Evolutionary conservation across 1,140 invertebrate species (phyloP).

Genomic region (Choristoneura fumiferana): DNA sequence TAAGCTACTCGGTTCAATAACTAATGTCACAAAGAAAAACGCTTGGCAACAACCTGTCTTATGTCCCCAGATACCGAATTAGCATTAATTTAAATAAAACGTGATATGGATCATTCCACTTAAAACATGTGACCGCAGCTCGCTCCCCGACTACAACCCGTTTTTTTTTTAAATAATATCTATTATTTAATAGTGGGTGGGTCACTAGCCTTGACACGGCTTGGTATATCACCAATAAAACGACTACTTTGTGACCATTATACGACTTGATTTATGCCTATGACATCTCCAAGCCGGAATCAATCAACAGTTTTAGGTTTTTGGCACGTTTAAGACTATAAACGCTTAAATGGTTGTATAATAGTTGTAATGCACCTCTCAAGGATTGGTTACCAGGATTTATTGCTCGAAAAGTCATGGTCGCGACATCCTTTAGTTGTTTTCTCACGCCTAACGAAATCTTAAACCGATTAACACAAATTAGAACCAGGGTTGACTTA

Average conservation of each 20-base stretch:
- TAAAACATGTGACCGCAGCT: too few species aligned
- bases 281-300: constrained; percentile 3
- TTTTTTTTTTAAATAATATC: too few species aligned
- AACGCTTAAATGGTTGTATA: background rate
- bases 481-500: too few species aligned
- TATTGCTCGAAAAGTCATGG: too few species aligned
- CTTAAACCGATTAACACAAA: too few species aligned
- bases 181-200: constrained; percentile 16
- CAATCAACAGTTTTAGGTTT: background rate
- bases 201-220: constrained; percentile 10
- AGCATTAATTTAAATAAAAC: constrained; percentile 6
- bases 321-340: background rate
- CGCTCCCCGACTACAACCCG: too few species aligned
- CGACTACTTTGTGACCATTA: background rate
- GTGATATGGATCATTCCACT: background rate
- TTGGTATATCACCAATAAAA: background rate
- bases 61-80: background rate
- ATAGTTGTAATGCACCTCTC: too few species aligned
- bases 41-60: background rate
- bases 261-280: constrained; percentile 2
- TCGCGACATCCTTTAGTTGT: too few species aligned
- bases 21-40: background rate
- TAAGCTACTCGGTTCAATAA: too few species aligned
- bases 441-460: too few species aligned
- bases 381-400: too few species aligned